These are phyloP conservation scores for Volucella inanis DNA, from an alignment of 2,888 invertebrate genomes.

Conservation along the genomic window DNA sequence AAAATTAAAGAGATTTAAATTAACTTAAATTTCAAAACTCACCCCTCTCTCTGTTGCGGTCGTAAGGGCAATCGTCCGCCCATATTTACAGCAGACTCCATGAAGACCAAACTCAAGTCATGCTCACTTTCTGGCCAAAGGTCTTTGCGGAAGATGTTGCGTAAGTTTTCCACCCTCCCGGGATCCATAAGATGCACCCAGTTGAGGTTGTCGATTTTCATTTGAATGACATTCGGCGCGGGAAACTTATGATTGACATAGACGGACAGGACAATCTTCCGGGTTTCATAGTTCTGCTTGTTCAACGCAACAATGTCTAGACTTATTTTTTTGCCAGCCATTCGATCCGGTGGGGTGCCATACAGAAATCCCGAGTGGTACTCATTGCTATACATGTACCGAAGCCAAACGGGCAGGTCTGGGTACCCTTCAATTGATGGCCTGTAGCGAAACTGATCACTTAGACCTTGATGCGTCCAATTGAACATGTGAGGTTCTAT, in stretches of 20 bases:
- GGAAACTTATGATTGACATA: constrained; percentile 87
- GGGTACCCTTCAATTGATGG: constrained; percentile 90
- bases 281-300: constrained; percentile 90
- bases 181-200: constrained; percentile 93
- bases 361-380: constrained; percentile 92
- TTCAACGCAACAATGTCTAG: constrained; percentile 91
- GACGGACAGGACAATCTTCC: constrained; percentile 86
- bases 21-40: constrained; percentile 33
- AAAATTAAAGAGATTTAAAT: not conserved
- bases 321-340: constrained; percentile 84
- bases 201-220: constrained; percentile 95
- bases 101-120: constrained; percentile 91
- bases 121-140: constrained; percentile 90
- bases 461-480: constrained; percentile 86
- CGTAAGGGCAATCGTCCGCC: constrained; percentile 92
- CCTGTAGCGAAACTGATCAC: constrained; percentile 85
- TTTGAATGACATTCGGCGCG: constrained; percentile 90
- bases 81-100: constrained; percentile 92
- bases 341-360: constrained; percentile 90
- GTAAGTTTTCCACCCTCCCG: constrained; percentile 88
- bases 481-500: constrained; percentile 91
- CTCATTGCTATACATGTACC: constrained; percentile 91
- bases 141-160: constrained; percentile 90
- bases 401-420: constrained; percentile 93
- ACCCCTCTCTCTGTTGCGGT: constrained; percentile 94